Conservation (phyloP, 2,113 vertebrate genomes). For the Heteronetta atricapilla region DNA sequence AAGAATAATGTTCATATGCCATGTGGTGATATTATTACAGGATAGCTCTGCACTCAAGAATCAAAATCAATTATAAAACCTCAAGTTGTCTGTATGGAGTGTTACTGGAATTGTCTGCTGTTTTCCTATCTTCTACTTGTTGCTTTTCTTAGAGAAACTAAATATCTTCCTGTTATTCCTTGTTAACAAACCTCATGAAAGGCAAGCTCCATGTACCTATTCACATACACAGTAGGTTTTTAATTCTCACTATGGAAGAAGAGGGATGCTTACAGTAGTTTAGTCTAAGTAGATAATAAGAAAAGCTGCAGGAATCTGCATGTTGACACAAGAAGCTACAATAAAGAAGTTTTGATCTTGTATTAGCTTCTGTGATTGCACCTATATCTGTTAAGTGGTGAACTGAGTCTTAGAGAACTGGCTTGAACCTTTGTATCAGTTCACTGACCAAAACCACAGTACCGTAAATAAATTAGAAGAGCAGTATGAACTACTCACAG, state of each 20-base stretch:
- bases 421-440: not conserved
- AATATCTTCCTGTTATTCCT: not conserved
- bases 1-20: not conserved
- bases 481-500: not conserved
- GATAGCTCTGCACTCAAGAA: not conserved
- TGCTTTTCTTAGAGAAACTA: not conserved
- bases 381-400: not conserved
- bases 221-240: not conserved
- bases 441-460: not conserved
- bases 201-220: not conserved
- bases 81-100: not conserved
- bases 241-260: not conserved
- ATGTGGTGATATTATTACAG: not conserved
- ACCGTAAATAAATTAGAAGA: not conserved
- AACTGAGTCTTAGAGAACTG: not conserved
- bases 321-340: not conserved
- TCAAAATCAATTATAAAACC: not conserved
- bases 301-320: not conserved
- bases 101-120: not conserved
- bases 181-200: conserved; percentile 9
- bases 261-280: not conserved
- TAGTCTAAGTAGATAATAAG: not conserved
- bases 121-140: not conserved
- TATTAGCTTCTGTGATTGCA: conserved; percentile 1
- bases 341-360: not conserved